These are phyloP conservation scores for Caenorhabditis afra DNA, from an alignment of 2,888 invertebrate genomes.

Conservation along the genomic window DNA sequence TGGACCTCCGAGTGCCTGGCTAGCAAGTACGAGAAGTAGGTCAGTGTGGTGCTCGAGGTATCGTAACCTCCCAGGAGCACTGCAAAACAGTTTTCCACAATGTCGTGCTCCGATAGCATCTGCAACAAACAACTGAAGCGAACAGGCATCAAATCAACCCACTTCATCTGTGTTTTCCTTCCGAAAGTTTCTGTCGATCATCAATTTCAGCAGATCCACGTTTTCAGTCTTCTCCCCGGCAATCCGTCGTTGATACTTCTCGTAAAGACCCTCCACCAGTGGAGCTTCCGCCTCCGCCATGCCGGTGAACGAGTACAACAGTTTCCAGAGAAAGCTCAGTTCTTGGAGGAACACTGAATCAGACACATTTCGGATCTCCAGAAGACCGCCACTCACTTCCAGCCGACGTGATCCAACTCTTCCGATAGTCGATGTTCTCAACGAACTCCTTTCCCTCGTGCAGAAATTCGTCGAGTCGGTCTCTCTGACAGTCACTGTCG, in stretches of 20 bases:
- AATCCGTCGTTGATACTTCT: conserved; percentile 48
- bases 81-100: conserved; percentile 81
- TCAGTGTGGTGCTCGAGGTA: conserved; percentile 83
- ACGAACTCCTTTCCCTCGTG: conserved; percentile 8
- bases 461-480: conserved; percentile 62
- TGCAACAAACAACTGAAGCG: background rate
- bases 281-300: conserved; percentile 39
- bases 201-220: conserved; percentile 66
- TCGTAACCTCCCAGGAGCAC: conserved; percentile 83
- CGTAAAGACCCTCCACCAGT: conserved; percentile 42
- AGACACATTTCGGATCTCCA: no score
- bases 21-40: conserved; percentile 82
- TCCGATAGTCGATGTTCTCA: conserved; percentile 12
- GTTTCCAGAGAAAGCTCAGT: conserved; percentile 53
- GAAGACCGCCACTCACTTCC: conserved; percentile 7
- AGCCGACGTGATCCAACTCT: conserved; percentile 10
- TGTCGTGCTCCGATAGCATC: conserved; percentile 63
- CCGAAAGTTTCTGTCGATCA: conserved; percentile 44
- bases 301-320: conserved; percentile 33
- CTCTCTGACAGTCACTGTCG: conserved; percentile 60
- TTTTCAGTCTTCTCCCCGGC: conserved; percentile 47
- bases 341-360: conserved; percentile 58
- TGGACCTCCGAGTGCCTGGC: conserved; percentile 82
- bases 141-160: background rate
- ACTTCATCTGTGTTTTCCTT: conserved; percentile 13